Percentiles rank a stretch among this genome's conserved stretches.
Evolutionary conservation across 2,113 vertebrate genomes (phyloP).

Genomic region (Grammomys dolichurus): DNA sequence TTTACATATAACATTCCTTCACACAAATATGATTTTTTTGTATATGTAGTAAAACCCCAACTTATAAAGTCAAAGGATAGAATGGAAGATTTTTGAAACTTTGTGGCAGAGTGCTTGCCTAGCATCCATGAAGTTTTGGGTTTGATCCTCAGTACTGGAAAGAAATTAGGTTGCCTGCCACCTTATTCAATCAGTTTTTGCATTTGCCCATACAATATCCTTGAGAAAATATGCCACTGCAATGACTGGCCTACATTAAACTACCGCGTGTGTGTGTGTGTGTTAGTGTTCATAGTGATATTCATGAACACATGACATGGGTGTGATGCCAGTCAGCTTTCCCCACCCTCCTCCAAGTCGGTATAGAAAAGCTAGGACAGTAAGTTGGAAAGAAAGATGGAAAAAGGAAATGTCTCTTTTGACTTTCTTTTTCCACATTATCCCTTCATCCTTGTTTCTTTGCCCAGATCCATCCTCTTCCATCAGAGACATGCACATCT

Average conservation of each 20-base stretch:
- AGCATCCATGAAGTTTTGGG: background rate
- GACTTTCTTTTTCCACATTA: background rate
- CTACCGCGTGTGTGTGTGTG: background rate
- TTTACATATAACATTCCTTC: background rate
- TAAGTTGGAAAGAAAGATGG: background rate
- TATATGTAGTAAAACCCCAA: background rate
- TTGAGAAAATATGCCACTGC: background rate
- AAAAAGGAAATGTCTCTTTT: background rate
- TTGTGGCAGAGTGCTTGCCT: background rate
- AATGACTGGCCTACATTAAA: background rate
- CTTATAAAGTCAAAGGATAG: background rate
- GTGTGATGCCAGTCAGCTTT: background rate
- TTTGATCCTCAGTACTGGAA: background rate
- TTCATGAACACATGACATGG: background rate
- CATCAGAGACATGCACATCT: background rate
- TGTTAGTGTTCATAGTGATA: background rate
- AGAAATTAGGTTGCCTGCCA: background rate
- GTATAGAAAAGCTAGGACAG: background rate
- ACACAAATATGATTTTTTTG: background rate
- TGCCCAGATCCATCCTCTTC: background rate
- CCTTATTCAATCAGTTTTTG: background rate
- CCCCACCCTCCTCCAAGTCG: background rate
- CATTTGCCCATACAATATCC: background rate
- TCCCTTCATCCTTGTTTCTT: background rate
- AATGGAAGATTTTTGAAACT: background rate